Evolutionary conservation across 1,140 invertebrate species (phyloP).

Genomic region (Galleria mellonella): DNA sequence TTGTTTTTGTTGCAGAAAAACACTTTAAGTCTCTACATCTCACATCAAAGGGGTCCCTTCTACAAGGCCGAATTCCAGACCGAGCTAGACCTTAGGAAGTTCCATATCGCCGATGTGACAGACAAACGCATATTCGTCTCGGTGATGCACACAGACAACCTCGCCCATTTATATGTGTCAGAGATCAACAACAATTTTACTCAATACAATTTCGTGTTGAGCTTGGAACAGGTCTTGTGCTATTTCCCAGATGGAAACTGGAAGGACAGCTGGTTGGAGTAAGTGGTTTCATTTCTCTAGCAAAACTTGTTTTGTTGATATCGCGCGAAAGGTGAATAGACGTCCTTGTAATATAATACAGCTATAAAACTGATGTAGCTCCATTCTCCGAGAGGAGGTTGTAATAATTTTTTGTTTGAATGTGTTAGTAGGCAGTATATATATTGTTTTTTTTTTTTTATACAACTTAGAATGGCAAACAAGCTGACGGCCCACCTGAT

Average conservation of each 20-base stretch:
- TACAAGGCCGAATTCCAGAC: slow-evolving; percentile 84
- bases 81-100: slow-evolving; percentile 79
- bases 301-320: no score
- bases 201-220: slow-evolving; percentile 82
- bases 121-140: slow-evolving; percentile 87
- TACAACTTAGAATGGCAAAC: no score
- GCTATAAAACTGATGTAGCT: no score
- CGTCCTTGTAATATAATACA: no score
- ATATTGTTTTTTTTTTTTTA: no score
- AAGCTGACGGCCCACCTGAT: no score
- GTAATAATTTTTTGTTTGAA: no score
- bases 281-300: slow-evolving; percentile 57
- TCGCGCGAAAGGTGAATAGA: no score
- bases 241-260: slow-evolving; percentile 88
- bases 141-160: slow-evolving; percentile 84
- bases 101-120: slow-evolving; percentile 89
- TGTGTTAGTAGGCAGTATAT: no score
- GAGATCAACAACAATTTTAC: slow-evolving; percentile 76
- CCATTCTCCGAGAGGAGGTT: no score
- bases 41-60: slow-evolving; percentile 83
- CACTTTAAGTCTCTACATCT: slow-evolving; percentile 85
- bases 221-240: slow-evolving; percentile 87
- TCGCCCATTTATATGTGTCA: slow-evolving; percentile 87
- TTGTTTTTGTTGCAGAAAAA: slow-evolving; percentile 68
- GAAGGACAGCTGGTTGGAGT: slow-evolving; percentile 89